Conservation (phyloP, 2,113 vertebrate genomes). For the Hemicordylus capensis region DNA sequence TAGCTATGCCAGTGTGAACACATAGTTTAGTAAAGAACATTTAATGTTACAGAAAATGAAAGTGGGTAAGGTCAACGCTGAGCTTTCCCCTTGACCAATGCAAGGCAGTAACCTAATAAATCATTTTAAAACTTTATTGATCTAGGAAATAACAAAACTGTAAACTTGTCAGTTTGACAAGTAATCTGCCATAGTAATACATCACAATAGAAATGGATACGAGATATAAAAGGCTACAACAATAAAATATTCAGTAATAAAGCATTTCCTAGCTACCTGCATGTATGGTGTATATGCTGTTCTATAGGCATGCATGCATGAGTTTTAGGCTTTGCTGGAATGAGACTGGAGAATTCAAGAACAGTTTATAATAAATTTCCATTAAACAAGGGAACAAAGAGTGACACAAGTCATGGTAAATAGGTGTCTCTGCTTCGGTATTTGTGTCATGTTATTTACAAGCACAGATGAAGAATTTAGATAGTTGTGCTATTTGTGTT, state of each 20-base stretch:
- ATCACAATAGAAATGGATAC: constrained; percentile 37
- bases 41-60: constrained; percentile 15
- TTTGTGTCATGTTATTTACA: neutral
- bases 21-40: constrained; percentile 14
- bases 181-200: constrained; percentile 31
- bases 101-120: constrained; percentile 26
- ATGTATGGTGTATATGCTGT: neutral
- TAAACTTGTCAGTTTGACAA: constrained; percentile 40
- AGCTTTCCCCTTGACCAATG: constrained; percentile 31
- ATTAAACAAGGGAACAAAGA: neutral
- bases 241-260: constrained; percentile 33
- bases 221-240: constrained; percentile 32
- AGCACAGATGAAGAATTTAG: neutral
- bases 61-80: constrained; percentile 22
- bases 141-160: constrained; percentile 43
- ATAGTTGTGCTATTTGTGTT: neutral
- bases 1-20: neutral
- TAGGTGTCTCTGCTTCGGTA: neutral
- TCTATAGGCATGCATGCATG: neutral
- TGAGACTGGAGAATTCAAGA: neutral
- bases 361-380: neutral
- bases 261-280: neutral
- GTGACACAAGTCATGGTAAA: neutral
- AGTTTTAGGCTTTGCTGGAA: neutral
- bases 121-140: constrained; percentile 45